Evolutionary conservation across 2,113 vertebrate genomes (phyloP).

Genomic region (Athene noctua): DNA sequence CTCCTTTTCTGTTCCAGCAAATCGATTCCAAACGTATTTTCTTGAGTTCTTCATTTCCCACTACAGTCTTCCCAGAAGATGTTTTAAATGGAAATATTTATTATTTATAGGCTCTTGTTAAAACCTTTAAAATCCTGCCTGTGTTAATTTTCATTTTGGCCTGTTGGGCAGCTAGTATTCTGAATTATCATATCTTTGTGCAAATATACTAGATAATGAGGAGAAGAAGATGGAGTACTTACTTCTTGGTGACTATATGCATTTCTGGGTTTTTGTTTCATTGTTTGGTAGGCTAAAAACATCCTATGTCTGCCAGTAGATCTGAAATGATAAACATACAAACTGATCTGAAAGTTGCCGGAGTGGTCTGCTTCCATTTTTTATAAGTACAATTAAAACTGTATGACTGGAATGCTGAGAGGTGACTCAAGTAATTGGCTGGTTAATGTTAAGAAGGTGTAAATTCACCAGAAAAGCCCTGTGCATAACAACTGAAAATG

Average conservation of each 20-base stretch:
- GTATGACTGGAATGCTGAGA: neutral
- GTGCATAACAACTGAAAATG: conserved; percentile 49
- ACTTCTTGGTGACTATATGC: neutral
- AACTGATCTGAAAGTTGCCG: neutral
- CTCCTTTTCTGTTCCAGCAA: neutral
- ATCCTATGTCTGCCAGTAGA: neutral
- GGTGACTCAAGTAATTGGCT: conserved; percentile 13
- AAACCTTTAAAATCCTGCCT: neutral
- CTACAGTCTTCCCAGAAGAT: neutral
- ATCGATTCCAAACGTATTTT: conserved; percentile 19
- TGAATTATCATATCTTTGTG: neutral
- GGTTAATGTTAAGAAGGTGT: conserved; percentile 6
- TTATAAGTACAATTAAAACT: conserved; percentile 9
- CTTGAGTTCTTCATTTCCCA: neutral
- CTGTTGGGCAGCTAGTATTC: neutral
- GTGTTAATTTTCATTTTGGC: conserved; percentile 9
- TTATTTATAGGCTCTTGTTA: conserved; percentile 21
- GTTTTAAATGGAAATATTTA: conserved; percentile 17
- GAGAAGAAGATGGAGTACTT: neutral
- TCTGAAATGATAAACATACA: neutral
- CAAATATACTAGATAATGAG: neutral
- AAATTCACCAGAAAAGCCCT: conserved; percentile 45
- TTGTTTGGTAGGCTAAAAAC: neutral
- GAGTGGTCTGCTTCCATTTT: neutral
- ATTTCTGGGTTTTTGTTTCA: neutral